A percentile compares a stretch with the other conserved stretches of the same genome.
Conservation (phyloP, 2,113 vertebrate genomes). For the Erythrolamprus reginae region DNA sequence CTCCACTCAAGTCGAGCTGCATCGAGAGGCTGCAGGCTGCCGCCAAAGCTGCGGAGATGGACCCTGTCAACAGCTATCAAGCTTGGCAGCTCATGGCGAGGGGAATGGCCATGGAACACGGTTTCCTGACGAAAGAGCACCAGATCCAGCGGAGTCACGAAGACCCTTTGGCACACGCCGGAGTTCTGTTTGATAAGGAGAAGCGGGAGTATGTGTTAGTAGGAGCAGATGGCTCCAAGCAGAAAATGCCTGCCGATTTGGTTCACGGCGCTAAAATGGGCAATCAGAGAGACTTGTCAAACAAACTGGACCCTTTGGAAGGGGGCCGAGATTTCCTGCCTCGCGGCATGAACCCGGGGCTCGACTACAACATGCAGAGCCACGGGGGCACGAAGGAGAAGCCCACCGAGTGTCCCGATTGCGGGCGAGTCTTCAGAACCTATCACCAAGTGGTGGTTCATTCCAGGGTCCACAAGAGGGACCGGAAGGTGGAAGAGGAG, state of each 20-base stretch:
- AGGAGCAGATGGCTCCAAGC: conserved; percentile 86
- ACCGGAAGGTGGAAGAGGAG: conserved; percentile 83
- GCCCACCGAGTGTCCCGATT: conserved; percentile 94
- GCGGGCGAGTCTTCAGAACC: conserved; percentile 93
- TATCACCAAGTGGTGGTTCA: conserved; percentile 98
- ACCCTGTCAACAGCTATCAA: conserved; percentile 96
- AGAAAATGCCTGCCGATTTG: conserved; percentile 88
- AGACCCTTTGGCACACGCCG: conserved; percentile 80
- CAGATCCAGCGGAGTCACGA: conserved; percentile 85
- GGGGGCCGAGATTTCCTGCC: conserved; percentile 87
- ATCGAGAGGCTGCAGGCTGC: conserved; percentile 96
- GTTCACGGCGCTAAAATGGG: conserved; percentile 86
- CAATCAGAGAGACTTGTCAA: conserved; percentile 79
- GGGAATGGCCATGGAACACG: conserved; percentile 93
- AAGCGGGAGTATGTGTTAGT: conserved; percentile 91
- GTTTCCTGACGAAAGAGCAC: conserved; percentile 94
- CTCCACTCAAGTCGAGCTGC: conserved; percentile 96
- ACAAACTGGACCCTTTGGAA: conserved; percentile 90
- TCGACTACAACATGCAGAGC: conserved; percentile 84
- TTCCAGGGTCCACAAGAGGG: conserved; percentile 92
- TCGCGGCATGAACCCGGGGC: conserved; percentile 81
- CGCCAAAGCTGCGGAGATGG: conserved; percentile 97
- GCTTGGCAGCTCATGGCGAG: conserved; percentile 99
- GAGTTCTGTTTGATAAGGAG: conserved; percentile 88
- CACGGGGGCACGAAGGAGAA: conserved; percentile 85